phyloP scores from a whole-genome alignment of 2,797 vertebrate species.

The Anas bernieri region DNA sequence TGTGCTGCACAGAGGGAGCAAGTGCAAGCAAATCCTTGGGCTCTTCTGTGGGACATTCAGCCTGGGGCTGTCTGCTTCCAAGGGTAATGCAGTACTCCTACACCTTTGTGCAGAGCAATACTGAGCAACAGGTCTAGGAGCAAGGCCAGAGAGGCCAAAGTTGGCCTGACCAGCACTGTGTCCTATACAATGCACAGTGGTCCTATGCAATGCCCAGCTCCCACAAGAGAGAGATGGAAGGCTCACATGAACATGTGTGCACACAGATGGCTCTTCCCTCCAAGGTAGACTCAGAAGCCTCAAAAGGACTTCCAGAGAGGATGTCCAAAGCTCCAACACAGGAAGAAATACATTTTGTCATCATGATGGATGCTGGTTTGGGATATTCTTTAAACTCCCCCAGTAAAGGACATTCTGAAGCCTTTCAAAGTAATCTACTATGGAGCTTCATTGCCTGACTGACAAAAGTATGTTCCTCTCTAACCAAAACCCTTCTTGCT shows the following conservation, averaged over 20 bases:
- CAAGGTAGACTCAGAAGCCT: background rate
- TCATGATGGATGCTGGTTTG: background rate
- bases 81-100: background rate
- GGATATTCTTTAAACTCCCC: background rate
- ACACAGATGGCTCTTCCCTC: background rate
- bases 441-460: background rate
- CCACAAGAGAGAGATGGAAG: background rate
- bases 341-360: background rate
- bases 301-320: background rate
- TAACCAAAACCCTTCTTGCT: background rate
- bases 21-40: background rate
- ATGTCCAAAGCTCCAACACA: background rate
- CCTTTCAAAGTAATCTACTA: background rate
- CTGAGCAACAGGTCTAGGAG: background rate
- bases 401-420: background rate
- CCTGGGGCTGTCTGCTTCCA: background rate
- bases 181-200: background rate
- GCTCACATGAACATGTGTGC: rapidly evolving
- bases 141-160: background rate
- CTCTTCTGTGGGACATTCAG: rapidly evolving
- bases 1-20: background rate
- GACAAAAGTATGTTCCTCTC: background rate
- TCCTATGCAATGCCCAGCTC: background rate
- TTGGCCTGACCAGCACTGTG: background rate
- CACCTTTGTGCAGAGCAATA: background rate